Conservation (phyloP, 2,113 vertebrate genomes). For the Platichthys stellatus region DNA sequence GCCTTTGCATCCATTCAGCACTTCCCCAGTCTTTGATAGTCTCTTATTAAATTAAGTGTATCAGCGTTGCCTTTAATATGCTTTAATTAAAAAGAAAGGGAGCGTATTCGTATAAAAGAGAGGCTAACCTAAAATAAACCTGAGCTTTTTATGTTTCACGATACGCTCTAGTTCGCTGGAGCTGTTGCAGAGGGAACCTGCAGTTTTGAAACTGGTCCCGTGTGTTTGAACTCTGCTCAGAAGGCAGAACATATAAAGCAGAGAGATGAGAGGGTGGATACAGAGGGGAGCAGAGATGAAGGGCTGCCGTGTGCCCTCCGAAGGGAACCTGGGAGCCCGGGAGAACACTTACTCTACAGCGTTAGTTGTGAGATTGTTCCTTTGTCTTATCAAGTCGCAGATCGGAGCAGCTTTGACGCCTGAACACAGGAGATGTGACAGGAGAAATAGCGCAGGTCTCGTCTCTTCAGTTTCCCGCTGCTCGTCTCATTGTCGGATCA, state of each 20-base stretch:
- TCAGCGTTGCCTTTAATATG: constrained; percentile 26
- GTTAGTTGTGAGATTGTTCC: constrained; percentile 71
- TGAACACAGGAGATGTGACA: constrained; percentile 42
- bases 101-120: constrained; percentile 28
- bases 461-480: constrained; percentile 50
- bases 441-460: constrained; percentile 30
- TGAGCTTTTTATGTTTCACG: constrained; percentile 62
- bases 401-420: constrained; percentile 60
- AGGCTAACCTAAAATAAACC: constrained; percentile 18
- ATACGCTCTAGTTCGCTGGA: constrained; percentile 63
- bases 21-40: constrained; percentile 10
- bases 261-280: constrained; percentile 73
- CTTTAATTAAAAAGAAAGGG: constrained; percentile 53
- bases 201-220: constrained; percentile 78
- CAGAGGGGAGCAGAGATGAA: constrained; percentile 71
- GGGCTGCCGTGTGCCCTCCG: constrained; percentile 67
- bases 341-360: constrained; percentile 66
- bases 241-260: constrained; percentile 79
- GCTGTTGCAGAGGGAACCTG: constrained; percentile 68
- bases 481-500: constrained; percentile 27
- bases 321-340: constrained; percentile 69
- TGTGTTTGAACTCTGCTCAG: constrained; percentile 74
- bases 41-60: constrained; percentile 16
- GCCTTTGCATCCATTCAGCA: constrained; percentile 32
- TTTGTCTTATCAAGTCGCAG: constrained; percentile 73